Evolutionary conservation across 2,113 vertebrate genomes (phyloP).

Genomic region (Redunca redunca): DNA sequence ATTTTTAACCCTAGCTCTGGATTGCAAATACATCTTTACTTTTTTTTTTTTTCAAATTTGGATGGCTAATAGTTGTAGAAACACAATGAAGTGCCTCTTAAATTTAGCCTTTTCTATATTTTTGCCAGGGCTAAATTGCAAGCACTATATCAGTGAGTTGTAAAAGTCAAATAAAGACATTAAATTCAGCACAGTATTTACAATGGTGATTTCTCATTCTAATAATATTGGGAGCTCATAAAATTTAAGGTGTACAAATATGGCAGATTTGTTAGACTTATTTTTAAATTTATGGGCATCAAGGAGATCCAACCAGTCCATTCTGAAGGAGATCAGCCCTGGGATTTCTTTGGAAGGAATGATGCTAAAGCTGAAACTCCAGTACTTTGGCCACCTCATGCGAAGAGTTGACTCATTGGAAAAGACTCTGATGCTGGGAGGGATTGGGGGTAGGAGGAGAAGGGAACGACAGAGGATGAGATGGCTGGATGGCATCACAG

Average conservation of each 20-base stretch:
- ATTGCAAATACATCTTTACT: background rate
- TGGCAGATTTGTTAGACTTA: conserved; percentile 58
- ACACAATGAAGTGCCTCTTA: background rate
- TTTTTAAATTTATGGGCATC: conserved; percentile 54
- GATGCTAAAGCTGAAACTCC: too few species aligned
- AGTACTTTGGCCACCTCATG: too few species aligned
- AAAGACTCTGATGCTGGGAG: too few species aligned
- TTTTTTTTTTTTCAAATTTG: background rate
- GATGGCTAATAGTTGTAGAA: background rate
- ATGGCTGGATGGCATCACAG: too few species aligned
- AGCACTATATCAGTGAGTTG: conserved; percentile 5
- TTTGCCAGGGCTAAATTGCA: conserved; percentile 23
- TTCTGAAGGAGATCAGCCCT: too few species aligned
- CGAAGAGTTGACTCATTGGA: too few species aligned
- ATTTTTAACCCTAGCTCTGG: background rate
- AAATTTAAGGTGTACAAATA: conserved; percentile 41
- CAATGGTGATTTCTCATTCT: conserved; percentile 47
- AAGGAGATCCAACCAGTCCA: too few species aligned
- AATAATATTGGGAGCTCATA: conserved; percentile 35
- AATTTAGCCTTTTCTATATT: background rate
- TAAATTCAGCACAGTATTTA: conserved; percentile 37
- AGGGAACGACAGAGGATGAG: too few species aligned
- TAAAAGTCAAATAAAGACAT: conserved; percentile 57
- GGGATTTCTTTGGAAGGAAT: too few species aligned
- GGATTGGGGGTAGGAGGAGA: too few species aligned